Evolutionary conservation across 2,113 vertebrate species (phyloP), one percentile per base, ranked within the genome.

Genomic region (Larimichthys crocea): DNA sequence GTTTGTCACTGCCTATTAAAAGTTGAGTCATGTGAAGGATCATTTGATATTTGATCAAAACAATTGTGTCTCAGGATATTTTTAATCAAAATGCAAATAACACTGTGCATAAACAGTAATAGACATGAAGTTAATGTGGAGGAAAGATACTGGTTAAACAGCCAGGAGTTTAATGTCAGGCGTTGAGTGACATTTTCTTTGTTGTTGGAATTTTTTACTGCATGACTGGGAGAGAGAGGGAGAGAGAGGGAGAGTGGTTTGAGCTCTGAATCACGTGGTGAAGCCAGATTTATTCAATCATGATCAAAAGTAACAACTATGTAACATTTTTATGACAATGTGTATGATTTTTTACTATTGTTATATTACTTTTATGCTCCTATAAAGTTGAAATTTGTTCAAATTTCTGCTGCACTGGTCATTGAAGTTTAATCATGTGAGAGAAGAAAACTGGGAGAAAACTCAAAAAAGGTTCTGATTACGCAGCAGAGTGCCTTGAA

Each of bases 1-100:
- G 26, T 68, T 48, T 68, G 7, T 56, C 64, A 69, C 40, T 57
- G 57, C 35, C 20, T 73, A 9, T 79, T 81, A 52, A 74, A 5
- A 61, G 31, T 74, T 55, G 63, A 68, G 17, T 81, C 60, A 68
- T 29, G 9, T 59, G 50, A 53, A n/a, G 26, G 49, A 53, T 74
- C 31, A 24, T 70, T 76, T 67, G 29, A 40, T 29, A 26, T 53
- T 48, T 63, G 22, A 62, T 69, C 55, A 78, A 63, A 53, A 29
- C 14, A 48, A 2, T 5, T 17, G 14, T 64, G 50, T 50, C 50
- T 31, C 19, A 60, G 35, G 55, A 26, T 10, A 20, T 56, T 62
- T 69, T 56, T 31, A 9, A 2, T 57, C 15, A 50, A 50, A 59
- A 52, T 9, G 4, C 15, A 40, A 50, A 20, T 44, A 57, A 22